Evolutionary conservation across 1,140 invertebrate species (phyloP).

Genomic region (Caerostris darwini): DNA sequence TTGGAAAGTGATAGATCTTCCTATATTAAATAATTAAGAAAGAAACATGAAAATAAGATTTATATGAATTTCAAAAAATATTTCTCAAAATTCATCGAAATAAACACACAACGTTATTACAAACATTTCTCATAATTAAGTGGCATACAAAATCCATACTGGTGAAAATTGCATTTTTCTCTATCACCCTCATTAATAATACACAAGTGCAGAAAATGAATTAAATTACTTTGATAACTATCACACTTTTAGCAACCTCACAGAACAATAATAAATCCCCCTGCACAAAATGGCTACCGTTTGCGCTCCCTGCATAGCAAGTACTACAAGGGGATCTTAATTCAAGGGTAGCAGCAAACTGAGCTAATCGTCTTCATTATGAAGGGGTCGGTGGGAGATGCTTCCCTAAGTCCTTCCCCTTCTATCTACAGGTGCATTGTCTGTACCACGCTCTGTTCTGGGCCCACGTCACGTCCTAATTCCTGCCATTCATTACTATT

Average conservation of each 20-base stretch:
- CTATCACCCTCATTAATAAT: not conserved
- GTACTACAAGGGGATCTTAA: not conserved
- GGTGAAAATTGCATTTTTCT: not conserved
- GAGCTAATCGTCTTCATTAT: constrained; percentile 24
- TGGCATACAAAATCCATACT: too few relatives aligned
- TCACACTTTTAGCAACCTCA: not conserved
- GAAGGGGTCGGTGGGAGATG: not conserved
- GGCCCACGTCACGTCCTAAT: not conserved
- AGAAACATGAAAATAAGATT: too few relatives aligned
- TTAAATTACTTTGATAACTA: not conserved
- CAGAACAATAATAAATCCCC: not conserved
- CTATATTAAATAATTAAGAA: too few relatives aligned
- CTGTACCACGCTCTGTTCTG: not conserved
- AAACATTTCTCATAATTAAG: too few relatives aligned
- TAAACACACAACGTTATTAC: too few relatives aligned
- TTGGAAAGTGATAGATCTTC: too few relatives aligned
- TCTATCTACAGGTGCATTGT: constrained; percentile 32
- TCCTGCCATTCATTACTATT: constrained; percentile 16
- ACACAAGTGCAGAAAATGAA: not conserved
- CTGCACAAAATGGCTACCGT: not conserved
- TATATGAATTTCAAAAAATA: too few relatives aligned
- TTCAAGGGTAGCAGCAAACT: constrained; percentile 5
- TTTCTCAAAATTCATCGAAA: too few relatives aligned
- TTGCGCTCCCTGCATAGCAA: not conserved
- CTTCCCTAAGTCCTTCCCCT: not conserved